A percentile compares a stretch with the other conserved stretches of the same genome.
These are phyloP conservation scores for Pampusana beccarii DNA, from an alignment of 2,113 vertebrate genomes.

Conservation along the genomic window DNA sequence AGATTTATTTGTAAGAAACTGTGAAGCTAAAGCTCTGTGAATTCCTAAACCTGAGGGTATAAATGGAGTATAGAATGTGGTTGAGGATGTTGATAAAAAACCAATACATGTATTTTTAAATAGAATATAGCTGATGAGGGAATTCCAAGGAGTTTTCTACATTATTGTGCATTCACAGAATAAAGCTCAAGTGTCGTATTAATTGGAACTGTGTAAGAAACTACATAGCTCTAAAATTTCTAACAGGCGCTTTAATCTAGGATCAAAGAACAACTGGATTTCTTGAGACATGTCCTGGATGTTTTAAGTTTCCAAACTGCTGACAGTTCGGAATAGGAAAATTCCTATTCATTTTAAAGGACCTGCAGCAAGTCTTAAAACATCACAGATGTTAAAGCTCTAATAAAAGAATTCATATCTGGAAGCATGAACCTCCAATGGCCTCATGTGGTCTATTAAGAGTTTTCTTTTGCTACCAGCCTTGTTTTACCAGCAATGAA, in stretches of 20 bases:
- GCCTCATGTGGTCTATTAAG: slow-evolving; percentile 26
- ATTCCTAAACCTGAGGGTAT: slow-evolving; percentile 46
- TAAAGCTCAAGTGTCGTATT: slow-evolving; percentile 29
- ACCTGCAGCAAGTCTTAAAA: slow-evolving; percentile 33
- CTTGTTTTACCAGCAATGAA: background rate
- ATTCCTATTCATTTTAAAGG: background rate
- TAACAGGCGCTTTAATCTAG: slow-evolving; percentile 16
- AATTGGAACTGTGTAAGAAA: slow-evolving; percentile 47
- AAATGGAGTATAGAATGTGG: slow-evolving; percentile 42
- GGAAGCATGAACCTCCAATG: background rate
- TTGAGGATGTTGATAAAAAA: slow-evolving; percentile 4
- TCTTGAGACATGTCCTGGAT: slow-evolving; percentile 23
- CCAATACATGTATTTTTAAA: slow-evolving; percentile 59
- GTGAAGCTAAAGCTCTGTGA: slow-evolving; percentile 60
- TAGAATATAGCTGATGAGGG: background rate
- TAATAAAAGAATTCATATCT: slow-evolving; percentile 7
- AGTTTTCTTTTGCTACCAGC: background rate
- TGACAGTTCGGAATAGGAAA: slow-evolving; percentile 15
- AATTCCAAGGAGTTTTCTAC: slow-evolving; percentile 39
- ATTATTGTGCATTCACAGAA: slow-evolving; percentile 43
- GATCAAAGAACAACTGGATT: slow-evolving; percentile 46
- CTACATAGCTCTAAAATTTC: slow-evolving; percentile 32
- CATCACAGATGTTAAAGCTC: background rate
- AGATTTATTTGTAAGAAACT: slow-evolving; percentile 75
- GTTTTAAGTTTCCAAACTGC: slow-evolving; percentile 32